Percentiles rank a stretch among this genome's conserved stretches.
Conservation (phyloP, 2,888 invertebrate species). For the Tipula helvola region DNA sequence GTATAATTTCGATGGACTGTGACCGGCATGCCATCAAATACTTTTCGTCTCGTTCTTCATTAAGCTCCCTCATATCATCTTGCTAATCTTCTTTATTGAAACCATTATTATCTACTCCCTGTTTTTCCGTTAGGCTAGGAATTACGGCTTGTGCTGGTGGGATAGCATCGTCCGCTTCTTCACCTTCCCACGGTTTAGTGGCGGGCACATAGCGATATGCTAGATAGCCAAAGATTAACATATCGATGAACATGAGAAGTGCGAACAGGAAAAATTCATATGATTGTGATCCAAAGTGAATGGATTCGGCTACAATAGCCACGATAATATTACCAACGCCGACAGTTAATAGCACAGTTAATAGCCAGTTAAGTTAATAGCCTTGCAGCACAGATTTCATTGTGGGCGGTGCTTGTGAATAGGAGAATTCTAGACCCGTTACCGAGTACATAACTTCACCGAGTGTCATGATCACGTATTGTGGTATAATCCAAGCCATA, state of each 20-base stretch:
- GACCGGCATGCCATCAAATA: slow-evolving; percentile 6
- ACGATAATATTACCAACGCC: slow-evolving; percentile 92
- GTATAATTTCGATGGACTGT: not conserved
- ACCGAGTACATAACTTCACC: slow-evolving; percentile 54
- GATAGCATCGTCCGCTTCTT: not conserved
- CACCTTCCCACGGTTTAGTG: not conserved
- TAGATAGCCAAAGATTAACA: slow-evolving; percentile 69
- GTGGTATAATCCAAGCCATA: slow-evolving; percentile 53
- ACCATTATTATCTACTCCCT: not conserved
- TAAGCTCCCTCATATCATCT: no score
- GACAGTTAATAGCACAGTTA: slow-evolving; percentile 84
- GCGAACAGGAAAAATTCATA: slow-evolving; percentile 84
- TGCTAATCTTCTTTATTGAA: not conserved
- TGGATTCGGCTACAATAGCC: slow-evolving; percentile 70
- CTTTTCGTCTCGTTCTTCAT: not conserved
- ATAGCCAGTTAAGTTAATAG: no score
- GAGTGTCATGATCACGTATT: slow-evolving; percentile 52
- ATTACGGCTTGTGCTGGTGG: not conserved
- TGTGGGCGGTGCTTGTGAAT: slow-evolving; percentile 51
- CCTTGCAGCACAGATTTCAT: slow-evolving; percentile 95
- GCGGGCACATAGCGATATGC: slow-evolving; percentile 55
- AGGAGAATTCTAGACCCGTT: slow-evolving; percentile 58
- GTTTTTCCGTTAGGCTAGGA: not conserved
- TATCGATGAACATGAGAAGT: slow-evolving; percentile 71
- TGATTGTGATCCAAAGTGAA: slow-evolving; percentile 57